Conservation (phyloP, 2,797 vertebrate species). For the Chloroceryle inda region DNA sequence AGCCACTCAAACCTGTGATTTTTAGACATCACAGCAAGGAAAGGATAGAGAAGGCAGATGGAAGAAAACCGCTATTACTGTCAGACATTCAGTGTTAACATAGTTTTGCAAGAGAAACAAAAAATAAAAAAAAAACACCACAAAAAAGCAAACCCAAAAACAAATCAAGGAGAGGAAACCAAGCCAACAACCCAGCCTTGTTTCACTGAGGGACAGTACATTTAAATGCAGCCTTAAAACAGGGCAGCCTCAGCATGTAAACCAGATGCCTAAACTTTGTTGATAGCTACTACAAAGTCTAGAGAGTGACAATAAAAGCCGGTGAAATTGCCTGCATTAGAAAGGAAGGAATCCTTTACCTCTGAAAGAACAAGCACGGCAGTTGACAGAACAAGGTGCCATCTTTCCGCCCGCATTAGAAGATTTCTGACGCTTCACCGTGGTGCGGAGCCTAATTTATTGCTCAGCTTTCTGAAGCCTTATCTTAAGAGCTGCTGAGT, state of each 20-base stretch:
- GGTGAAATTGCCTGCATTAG: neutral
- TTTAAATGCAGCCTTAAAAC: neutral
- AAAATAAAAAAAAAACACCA: neutral
- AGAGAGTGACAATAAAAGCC: neutral
- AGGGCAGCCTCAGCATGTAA: neutral
- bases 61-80: neutral
- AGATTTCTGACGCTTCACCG: neutral
- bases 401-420: fast-evolving
- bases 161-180: neutral
- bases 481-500: fast-evolving
- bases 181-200: neutral
- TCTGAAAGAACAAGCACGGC: neutral
- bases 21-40: neutral
- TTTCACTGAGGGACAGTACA: neutral
- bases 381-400: neutral
- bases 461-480: neutral
- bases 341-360: neutral
- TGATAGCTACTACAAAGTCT: constrained; percentile 1
- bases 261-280: neutral
- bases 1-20: neutral
- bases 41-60: neutral
- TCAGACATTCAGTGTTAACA: neutral
- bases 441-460: neutral
- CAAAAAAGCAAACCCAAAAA: too few relatives aligned
- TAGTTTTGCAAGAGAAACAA: neutral